These are phyloP conservation scores for Cybosia mesomella DNA, from an alignment of 2,888 invertebrate genomes.

Conservation along the genomic window DNA sequence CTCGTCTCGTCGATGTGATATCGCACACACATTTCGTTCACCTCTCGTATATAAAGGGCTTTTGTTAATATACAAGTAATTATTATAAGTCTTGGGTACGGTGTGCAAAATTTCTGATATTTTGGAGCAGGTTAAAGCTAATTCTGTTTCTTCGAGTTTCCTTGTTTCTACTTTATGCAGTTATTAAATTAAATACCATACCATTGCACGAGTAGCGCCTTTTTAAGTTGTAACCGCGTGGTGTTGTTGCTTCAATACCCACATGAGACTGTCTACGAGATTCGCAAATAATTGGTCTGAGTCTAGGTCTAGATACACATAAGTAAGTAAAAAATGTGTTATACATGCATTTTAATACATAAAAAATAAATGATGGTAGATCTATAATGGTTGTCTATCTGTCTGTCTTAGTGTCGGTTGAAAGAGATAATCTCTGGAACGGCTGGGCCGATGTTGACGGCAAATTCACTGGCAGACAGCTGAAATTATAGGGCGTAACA, in stretches of 20 bases:
- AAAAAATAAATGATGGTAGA: too few relatives aligned
- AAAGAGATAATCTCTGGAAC: too few relatives aligned
- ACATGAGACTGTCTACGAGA: not conserved
- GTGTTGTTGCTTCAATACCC: not conserved
- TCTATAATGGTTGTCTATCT: too few relatives aligned
- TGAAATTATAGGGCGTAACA: too few relatives aligned
- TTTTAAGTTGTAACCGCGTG: not conserved
- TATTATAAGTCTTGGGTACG: not conserved
- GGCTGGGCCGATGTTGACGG: too few relatives aligned
- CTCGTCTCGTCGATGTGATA: conserved; percentile 43
- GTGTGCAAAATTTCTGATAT: not conserved
- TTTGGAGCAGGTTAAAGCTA: not conserved
- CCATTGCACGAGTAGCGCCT: not conserved
- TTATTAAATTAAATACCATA: not conserved
- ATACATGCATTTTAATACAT: too few relatives aligned
- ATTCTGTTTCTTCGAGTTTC: not conserved
- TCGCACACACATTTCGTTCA: conserved; percentile 37
- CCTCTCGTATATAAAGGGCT: conserved; percentile 36
- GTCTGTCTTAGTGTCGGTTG: too few relatives aligned
- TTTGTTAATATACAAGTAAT: not conserved
- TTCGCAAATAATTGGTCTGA: not conserved
- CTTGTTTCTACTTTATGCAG: not conserved
- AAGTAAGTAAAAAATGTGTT: too few relatives aligned
- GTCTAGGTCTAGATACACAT: not conserved
- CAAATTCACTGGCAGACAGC: too few relatives aligned